Evolutionary conservation across 2,113 vertebrate species (phyloP).

Genomic region (Leucosticte australis): DNA sequence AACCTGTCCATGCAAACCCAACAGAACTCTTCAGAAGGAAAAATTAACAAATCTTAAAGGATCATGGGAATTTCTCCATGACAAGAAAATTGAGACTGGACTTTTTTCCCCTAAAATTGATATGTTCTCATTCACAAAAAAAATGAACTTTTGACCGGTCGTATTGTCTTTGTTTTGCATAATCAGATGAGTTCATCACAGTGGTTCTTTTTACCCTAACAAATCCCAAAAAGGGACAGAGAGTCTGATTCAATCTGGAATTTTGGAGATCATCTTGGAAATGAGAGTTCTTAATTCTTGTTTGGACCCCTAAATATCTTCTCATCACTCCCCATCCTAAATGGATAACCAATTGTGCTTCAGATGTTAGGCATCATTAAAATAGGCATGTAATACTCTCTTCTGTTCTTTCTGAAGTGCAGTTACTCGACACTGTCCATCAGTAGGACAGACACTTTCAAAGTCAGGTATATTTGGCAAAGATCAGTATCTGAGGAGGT

Average conservation of each 20-base stretch:
- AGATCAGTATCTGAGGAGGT: not conserved
- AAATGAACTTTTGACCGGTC: not conserved
- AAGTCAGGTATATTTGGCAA: not conserved
- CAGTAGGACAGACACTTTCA: not conserved
- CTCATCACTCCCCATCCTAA: not conserved
- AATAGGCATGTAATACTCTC: not conserved
- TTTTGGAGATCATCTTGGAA: not conserved
- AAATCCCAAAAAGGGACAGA: not conserved
- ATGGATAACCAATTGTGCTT: not conserved
- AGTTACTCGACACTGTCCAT: not conserved
- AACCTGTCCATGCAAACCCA: not conserved
- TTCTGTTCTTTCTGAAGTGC: not conserved
- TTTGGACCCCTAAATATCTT: not conserved
- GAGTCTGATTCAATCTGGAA: not conserved
- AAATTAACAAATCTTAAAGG: not conserved
- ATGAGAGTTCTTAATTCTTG: not conserved
- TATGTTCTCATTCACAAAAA: not conserved
- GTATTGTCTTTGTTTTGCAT: not conserved
- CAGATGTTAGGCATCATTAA: not conserved
- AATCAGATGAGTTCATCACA: not conserved
- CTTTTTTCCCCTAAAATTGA: not conserved
- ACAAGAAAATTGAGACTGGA: not conserved
- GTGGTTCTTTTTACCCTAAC: not conserved
- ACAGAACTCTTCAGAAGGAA: not conserved
- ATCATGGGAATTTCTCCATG: not conserved